These are phyloP conservation scores for Danaus melanippus DNA, from an alignment of 1,140 invertebrate genomes.

Conservation along the genomic window DNA sequence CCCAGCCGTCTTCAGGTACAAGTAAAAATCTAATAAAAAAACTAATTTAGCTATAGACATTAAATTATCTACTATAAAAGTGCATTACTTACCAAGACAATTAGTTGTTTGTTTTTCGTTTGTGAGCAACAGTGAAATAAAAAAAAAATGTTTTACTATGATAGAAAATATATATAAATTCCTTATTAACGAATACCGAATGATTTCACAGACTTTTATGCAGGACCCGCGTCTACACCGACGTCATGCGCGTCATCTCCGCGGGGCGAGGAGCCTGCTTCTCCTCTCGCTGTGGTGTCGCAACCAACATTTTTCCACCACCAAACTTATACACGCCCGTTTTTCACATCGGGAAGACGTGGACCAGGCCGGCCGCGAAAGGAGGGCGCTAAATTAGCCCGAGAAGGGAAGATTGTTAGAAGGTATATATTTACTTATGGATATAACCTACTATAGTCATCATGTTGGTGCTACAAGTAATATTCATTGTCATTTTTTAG, in stretches of 20 bases:
- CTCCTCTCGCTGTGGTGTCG: constrained; percentile 46
- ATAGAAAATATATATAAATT: not conserved
- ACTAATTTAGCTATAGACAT: not conserved
- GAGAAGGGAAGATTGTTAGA: constrained; percentile 63
- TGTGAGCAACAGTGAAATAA: too few species aligned
- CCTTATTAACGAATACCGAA: constrained; percentile 7
- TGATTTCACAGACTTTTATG: constrained; percentile 50
- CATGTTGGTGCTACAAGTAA: not conserved
- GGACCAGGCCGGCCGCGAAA: constrained; percentile 81
- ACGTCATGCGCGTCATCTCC: constrained; percentile 73
- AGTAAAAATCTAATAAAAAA: not conserved
- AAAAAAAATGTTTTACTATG: too few species aligned
- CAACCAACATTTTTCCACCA: constrained; percentile 56
- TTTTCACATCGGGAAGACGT: constrained; percentile 74
- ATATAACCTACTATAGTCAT: constrained; percentile 4
- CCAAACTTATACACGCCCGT: constrained; percentile 51
- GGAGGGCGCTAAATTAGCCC: constrained; percentile 72
- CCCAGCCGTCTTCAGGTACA: constrained; percentile 65
- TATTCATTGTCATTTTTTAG: constrained; percentile 21
- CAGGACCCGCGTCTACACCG: constrained; percentile 72
- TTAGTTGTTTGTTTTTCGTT: too few species aligned
- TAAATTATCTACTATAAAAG: too few species aligned
- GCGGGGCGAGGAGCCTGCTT: constrained; percentile 69
- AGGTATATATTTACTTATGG: constrained; percentile 31
- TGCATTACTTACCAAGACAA: too few species aligned